These are phyloP conservation scores for Nymphalis polychloros DNA, from an alignment of 2,888 invertebrate species.

Conservation along the genomic window DNA sequence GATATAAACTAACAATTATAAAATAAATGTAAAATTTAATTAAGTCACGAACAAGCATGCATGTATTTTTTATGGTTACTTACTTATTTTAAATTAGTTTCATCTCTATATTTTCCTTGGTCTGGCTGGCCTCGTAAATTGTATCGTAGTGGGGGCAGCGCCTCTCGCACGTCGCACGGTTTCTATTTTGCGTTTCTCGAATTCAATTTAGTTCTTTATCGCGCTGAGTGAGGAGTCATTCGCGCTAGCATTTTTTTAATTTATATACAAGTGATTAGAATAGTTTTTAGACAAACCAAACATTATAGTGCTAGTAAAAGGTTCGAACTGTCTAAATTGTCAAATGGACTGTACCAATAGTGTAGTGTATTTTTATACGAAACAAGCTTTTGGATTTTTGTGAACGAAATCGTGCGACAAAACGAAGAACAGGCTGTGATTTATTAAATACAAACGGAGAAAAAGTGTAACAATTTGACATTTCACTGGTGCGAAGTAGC, in stretches of 20 bases:
- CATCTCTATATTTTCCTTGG: conserved; percentile 58
- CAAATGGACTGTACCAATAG: conserved; percentile 58
- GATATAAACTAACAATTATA: no score
- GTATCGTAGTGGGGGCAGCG: conserved; percentile 69
- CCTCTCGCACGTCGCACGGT: conserved; percentile 75
- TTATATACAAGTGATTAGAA: conserved; percentile 61
- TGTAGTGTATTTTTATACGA: conserved; percentile 61
- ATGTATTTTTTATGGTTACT: neutral
- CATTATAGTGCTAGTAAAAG: conserved; percentile 57
- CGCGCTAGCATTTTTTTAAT: conserved; percentile 68
- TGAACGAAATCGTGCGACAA: conserved; percentile 50
- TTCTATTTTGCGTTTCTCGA: conserved; percentile 81
- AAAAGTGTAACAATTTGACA: conserved; percentile 57
- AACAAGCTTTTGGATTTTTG: conserved; percentile 58
- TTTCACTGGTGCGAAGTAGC: conserved; percentile 64
- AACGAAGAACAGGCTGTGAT: conserved; percentile 62
- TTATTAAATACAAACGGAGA: conserved; percentile 51
- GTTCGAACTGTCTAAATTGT: conserved; percentile 55
- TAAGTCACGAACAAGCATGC: no score
- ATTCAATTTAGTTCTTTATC: conserved; percentile 74
- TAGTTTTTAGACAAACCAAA: conserved; percentile 55
- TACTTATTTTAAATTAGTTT: conserved; percentile 43
- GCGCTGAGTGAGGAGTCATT: conserved; percentile 66
- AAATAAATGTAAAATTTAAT: no score
- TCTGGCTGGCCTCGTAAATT: conserved; percentile 77